A percentile compares a stretch with the other conserved stretches of the same genome.
phyloP scores from a whole-genome alignment of 2,797 vertebrate genomes.

The Notamacropus eugenii region DNA sequence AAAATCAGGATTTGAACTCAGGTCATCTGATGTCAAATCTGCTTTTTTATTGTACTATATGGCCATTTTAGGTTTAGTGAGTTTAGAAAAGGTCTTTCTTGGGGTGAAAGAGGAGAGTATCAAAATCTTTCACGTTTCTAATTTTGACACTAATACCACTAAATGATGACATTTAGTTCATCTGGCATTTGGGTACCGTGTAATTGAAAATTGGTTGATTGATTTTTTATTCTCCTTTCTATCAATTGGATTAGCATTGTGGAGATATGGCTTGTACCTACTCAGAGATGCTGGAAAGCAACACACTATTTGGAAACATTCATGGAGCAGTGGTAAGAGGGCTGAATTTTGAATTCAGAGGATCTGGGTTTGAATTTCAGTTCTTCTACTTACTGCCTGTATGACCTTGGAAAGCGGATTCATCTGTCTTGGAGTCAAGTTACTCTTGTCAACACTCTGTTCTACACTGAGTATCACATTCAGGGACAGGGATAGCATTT shows the following conservation, averaged over 20 bases:
- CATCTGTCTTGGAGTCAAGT: background rate
- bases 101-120: background rate
- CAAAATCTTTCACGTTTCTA: background rate
- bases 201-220: conserved; percentile 11
- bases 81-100: accelerated
- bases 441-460: background rate
- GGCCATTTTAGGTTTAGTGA: background rate
- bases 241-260: background rate
- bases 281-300: background rate
- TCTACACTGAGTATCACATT: background rate
- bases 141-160: background rate
- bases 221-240: conserved; percentile 10
- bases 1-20: background rate
- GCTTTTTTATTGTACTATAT: background rate
- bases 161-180: background rate
- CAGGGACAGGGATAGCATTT: background rate
- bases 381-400: background rate
- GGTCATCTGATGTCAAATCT: background rate
- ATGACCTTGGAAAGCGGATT: background rate
- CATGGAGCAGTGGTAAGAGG: background rate
- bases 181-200: background rate
- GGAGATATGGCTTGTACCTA: background rate
- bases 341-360: background rate
- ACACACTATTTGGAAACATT: background rate
- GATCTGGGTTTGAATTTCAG: background rate